Evolutionary conservation across 2,888 invertebrate species (phyloP), one percentile per base, ranked within the genome.

Genomic region (Elysia crispata): DNA sequence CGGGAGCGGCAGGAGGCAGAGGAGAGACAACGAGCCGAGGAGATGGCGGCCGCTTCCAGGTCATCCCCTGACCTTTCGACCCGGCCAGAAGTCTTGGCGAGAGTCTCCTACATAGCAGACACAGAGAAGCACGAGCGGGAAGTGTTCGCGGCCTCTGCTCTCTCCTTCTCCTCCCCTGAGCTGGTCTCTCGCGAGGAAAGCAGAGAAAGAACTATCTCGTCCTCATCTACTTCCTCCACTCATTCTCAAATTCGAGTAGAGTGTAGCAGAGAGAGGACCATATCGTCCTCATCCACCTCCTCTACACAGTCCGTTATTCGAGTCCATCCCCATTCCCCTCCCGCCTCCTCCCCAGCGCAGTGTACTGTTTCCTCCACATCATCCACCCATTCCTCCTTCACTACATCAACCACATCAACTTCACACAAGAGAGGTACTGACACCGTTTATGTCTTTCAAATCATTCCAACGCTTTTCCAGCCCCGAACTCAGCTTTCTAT

Each of bases 61-160:
- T 74, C 82, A 28, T 77, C 76, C 74, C 79, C 76, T n/a, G 82
- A 80, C 15, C 79, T 57, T 57, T 82, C 75, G 70, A 64, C 33
- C 33, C 54, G 49, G n/a, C 74, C 79, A 57, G 72, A 74, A 8
- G 41, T 41, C 41, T 11, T 41, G 41, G 41, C 41, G 3, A 3
- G 41, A 41, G 41, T 41, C 41, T 41, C 41, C 5, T 41, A 41
- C 41, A 41, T 11, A 41, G 41, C 41, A 41, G 41, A 41, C 41
- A 41, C 41, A 41, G 41, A 41, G 41, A 41, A 41, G 41, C 41
- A 6, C 41, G 41, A 41, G 41, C 41, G 41, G 11, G 41, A 41
- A 3, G 41, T 41, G 41, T 41, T 41, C 41, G 41, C 41, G 41
- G 3, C 41, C 41, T 41, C 41, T 41, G 41, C 41, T 11, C 41